phyloP scores from a whole-genome alignment of 2,797 vertebrate genomes.

The Smutsia temminckii region DNA sequence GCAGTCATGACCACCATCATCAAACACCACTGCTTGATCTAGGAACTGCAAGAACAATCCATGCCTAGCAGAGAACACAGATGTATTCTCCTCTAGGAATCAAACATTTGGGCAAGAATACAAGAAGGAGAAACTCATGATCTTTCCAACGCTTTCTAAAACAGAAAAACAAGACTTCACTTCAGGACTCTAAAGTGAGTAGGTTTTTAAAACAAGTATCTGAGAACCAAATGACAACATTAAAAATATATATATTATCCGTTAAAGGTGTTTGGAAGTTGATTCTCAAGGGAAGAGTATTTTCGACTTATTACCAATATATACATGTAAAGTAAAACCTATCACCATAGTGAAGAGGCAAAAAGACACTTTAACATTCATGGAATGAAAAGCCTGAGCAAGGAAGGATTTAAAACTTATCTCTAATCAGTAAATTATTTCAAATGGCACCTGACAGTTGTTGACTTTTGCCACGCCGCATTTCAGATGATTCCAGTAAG shows the following conservation, averaged over 20 bases:
- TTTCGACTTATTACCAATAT: constrained; percentile 27
- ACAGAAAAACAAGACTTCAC: background rate
- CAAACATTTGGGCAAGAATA: background rate
- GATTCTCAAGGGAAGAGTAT: constrained; percentile 4
- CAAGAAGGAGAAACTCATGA: background rate
- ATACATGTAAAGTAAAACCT: constrained; percentile 22
- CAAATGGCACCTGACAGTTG: constrained; percentile 31
- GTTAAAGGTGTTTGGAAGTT: background rate
- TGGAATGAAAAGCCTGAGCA: constrained; percentile 23
- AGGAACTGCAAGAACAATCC: background rate
- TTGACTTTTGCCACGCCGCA: background rate
- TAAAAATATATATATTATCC: background rate
- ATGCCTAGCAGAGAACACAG: background rate
- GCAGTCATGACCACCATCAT: background rate
- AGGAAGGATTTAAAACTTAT: constrained; percentile 58
- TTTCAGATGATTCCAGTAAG: constrained; percentile 8
- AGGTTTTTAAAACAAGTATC: background rate
- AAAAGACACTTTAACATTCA: background rate
- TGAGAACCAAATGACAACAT: background rate
- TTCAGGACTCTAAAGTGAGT: background rate
- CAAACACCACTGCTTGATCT: background rate
- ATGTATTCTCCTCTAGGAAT: background rate
- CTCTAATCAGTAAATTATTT: constrained; percentile 58
- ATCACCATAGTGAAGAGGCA: background rate
- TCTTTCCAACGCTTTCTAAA: background rate